Evolutionary conservation across 2,797 vertebrate genomes (phyloP).

Genomic region (Phalanger gymnotis): DNA sequence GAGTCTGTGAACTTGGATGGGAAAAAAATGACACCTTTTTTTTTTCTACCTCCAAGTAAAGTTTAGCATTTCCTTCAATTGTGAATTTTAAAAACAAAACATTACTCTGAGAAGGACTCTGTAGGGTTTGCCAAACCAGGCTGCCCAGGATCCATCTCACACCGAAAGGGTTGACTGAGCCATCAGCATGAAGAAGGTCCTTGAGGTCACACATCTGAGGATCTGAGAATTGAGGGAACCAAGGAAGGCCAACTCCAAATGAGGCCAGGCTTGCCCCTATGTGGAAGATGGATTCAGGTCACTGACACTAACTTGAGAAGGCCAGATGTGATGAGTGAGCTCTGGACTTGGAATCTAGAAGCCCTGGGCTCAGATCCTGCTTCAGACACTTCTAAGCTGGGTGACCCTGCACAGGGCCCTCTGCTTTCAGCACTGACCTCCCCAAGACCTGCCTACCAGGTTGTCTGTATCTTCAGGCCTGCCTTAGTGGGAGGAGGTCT

Average conservation of each 20-base stretch:
- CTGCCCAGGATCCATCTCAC: background rate
- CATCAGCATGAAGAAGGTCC: background rate
- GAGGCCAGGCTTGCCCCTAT: background rate
- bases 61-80: too few species aligned
- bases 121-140: too few species aligned
- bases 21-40: too few species aligned
- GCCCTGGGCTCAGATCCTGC: background rate
- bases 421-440: background rate
- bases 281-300: background rate
- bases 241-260: background rate
- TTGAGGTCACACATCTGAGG: background rate
- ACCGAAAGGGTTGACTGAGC: too few species aligned
- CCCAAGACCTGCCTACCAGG: background rate
- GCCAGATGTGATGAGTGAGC: too few species aligned
- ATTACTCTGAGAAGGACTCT: too few species aligned
- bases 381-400: background rate
- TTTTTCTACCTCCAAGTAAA: too few species aligned
- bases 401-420: background rate
- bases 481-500: too few species aligned
- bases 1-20: background rate
- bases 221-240: background rate
- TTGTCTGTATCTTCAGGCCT: too few species aligned
- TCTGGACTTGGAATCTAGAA: too few species aligned
- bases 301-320: background rate
- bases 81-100: too few species aligned